Evolutionary conservation across 1,140 invertebrate species (phyloP), one percentile per base, ranked within the genome.

Genomic region (Ceratitis capitata): DNA sequence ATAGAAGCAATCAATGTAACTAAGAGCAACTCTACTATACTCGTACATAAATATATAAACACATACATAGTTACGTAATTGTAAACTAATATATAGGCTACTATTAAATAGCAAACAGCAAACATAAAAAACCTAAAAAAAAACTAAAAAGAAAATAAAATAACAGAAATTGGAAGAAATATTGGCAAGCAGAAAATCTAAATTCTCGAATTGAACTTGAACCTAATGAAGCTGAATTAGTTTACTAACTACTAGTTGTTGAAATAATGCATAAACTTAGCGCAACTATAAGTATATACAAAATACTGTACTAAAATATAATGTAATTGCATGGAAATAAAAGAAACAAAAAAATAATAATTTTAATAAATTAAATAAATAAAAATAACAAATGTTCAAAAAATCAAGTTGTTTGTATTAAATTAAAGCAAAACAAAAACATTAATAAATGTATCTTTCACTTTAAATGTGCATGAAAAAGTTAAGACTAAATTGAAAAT

Each of bases 1-100:
- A 58, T 58, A 58, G n/a, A 45, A 82, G 32, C 53, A 85, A 82
- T 85, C 51, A 45, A 49, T n/a, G 42, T 35, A 61, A 82, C 49
- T 45, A 49, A 85, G 61, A 85, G 82, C 45, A 82, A 82, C 82
- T 23, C 16, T 56, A 16, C 19, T 53, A 53, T 23, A 51, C 35
- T 29, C 82, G 45, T 39, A 45, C 83, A 84, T 45, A 64, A 32
- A 61, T 16, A 64, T 42, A 61, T 61, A 84, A 29, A 42, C 2
- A 84, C 26, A 84, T 29, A 58, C 53, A 83, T 12, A 35, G 1
- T 35, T 35, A n/a, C n/a, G 14, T 39, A 69, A n/a, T n/a, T 32
- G 32, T 69, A 69, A 83, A 23, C 9, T 39, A 83, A 83, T 83
- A 29, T 6, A 56, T 56, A 56, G 51, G 51, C 51, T 56, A 23